A percentile compares a stretch with the other conserved stretches of the same genome.
Evolutionary conservation across 2,797 vertebrate species (phyloP).

Genomic region (Lutjanus argentimaculatus): DNA sequence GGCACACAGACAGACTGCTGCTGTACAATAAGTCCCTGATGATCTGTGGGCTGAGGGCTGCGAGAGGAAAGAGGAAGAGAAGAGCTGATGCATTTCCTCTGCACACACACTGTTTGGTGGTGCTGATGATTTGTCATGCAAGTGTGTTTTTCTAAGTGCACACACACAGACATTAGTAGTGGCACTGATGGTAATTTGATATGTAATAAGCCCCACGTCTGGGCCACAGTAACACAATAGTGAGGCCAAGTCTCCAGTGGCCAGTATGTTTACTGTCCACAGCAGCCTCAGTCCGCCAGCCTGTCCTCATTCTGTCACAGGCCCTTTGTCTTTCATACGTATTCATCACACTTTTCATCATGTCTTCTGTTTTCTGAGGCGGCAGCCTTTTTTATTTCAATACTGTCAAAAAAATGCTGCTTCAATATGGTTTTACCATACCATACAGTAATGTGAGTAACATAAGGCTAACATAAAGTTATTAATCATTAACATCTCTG

Average conservation of each 20-base stretch:
- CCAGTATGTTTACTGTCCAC: slow-evolving; percentile 70
- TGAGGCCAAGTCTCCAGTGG: slow-evolving; percentile 59
- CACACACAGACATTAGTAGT: slow-evolving; percentile 6
- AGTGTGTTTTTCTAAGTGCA: slow-evolving; percentile 28
- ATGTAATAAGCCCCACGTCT: slow-evolving; percentile 58
- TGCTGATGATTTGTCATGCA: slow-evolving; percentile 64
- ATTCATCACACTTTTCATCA: slow-evolving; percentile 45
- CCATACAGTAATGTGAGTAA: not conserved
- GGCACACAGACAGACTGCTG: slow-evolving; percentile 47
- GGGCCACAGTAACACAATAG: slow-evolving; percentile 44
- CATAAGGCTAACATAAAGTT: no score
- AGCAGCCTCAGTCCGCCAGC: slow-evolving; percentile 38
- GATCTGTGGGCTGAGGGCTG: slow-evolving; percentile 55
- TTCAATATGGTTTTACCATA: not conserved
- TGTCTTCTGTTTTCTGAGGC: slow-evolving; percentile 29
- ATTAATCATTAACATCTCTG: no score
- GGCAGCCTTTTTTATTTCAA: slow-evolving; percentile 7
- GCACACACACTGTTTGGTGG: slow-evolving; percentile 59
- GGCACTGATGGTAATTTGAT: slow-evolving; percentile 71
- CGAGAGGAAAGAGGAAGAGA: slow-evolving; percentile 67
- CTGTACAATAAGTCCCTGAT: slow-evolving; percentile 69
- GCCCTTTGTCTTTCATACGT: slow-evolving; percentile 50
- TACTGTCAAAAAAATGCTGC: not conserved
- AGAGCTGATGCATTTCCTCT: slow-evolving; percentile 77
- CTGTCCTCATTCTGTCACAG: slow-evolving; percentile 80